These are phyloP conservation scores for Acanthacorydalis orientalis DNA, from an alignment of 2,888 invertebrate species.

Conservation along the genomic window DNA sequence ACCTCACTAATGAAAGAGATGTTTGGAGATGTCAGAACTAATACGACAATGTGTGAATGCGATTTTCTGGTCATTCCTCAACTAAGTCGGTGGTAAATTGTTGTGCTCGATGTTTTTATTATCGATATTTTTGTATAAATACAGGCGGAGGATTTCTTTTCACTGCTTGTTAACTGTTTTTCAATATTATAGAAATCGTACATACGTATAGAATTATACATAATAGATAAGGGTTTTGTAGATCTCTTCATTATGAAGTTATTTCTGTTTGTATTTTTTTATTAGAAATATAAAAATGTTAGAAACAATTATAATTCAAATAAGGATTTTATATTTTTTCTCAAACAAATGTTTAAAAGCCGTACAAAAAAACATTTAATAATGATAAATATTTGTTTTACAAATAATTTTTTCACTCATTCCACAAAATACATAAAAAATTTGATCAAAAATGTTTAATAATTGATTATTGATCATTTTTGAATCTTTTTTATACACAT, in stretches of 20 bases:
- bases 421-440: too few species aligned
- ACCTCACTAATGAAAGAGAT: constrained; percentile 29
- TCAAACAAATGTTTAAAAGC: too few species aligned
- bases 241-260: background rate
- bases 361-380: too few species aligned
- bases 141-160: background rate
- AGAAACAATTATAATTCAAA: too few species aligned
- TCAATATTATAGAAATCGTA: background rate
- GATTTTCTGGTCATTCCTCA: constrained; percentile 28
- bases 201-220: background rate
- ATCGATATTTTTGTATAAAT: background rate
- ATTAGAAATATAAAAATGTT: too few species aligned
- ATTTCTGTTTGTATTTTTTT: background rate
- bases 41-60: constrained; percentile 32
- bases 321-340: too few species aligned
- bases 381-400: too few species aligned
- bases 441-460: too few species aligned
- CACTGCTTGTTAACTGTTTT: background rate
- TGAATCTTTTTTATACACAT: too few species aligned
- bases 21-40: constrained; percentile 29
- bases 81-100: constrained; percentile 15
- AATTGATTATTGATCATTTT: too few species aligned
- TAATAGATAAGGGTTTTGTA: background rate
- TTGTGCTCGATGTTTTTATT: background rate
- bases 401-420: too few species aligned